Base-by-base conservation (phyloP, 2,797 vertebrate species). In the Gila robusta region DNA sequence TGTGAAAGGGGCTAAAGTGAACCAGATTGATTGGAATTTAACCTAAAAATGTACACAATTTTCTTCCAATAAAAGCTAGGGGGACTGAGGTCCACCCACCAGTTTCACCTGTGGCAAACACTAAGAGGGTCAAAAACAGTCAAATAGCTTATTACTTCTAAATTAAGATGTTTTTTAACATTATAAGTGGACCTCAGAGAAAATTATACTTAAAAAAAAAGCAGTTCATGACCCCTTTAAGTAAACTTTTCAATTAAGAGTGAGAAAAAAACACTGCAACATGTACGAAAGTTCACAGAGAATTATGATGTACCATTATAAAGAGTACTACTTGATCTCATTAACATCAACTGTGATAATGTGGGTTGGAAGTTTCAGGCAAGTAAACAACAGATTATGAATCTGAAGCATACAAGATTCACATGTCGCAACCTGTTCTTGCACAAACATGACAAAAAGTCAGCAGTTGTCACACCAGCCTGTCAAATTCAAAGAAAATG, bases 381-480 rank as follows among this genome's bases (percentile, higher is more conserved):
- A 35, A 74, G 39, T 49, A 64, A 82, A 72, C 21, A 37, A 66
- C 12, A 49, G 26, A 49, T 49, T 35, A 56, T 49, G 70, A 54
- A 62, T 35, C 54, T 49, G 70, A 39, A 73, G 26, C 54, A 82
- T 26, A 56, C 17, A 35, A 11, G 4, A 49, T 59, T 71, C 66
- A 82, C 79, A 49, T 54, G 80, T 59, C 66, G 44, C 10, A 32
- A 83, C 59, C 32, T 83, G 59, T 52, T 66, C 41, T 52, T 74
- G 12, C 19, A 35, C 14, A 76, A 9, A 37, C 71, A 74, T 9
- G 59, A 35, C 41, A 76, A 17, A 49, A 41, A 72, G 67, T 71
- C 16, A 70, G 67, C 49, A 54, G 67, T 56, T 74, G n/a, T 47
- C 62, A 67, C 62, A 80, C 62, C 79, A 80, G 62, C 62, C 79